Evolutionary conservation across 2,888 invertebrate genomes (phyloP).

Genomic region (Mactromeris polynyma): DNA sequence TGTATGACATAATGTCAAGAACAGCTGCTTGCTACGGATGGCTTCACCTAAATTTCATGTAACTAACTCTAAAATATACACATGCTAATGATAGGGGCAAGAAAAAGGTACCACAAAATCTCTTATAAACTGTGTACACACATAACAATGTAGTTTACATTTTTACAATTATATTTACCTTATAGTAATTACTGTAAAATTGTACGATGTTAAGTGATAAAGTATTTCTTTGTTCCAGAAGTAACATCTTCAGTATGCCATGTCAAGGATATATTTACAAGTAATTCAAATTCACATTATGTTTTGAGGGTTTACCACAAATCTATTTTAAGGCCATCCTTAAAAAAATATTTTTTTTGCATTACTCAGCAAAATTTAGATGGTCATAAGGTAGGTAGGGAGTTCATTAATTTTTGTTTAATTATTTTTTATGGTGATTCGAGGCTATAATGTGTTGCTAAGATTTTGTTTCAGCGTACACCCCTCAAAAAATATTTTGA

Average conservation of each 20-base stretch:
- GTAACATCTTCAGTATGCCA: background rate
- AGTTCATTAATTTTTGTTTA: no score
- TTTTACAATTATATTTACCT: background rate
- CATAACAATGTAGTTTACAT: background rate
- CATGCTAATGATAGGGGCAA: background rate
- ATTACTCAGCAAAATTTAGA: no score
- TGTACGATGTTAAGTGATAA: background rate
- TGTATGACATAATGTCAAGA: conserved; percentile 64
- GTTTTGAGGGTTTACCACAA: no score
- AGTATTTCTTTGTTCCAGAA: background rate
- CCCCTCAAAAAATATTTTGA: no score
- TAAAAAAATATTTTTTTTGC: no score
- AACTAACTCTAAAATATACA: conserved; percentile 7
- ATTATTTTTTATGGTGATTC: no score
- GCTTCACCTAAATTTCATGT: conserved; percentile 6
- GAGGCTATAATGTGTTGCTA: no score
- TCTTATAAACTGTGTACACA: background rate
- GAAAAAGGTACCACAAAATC: background rate
- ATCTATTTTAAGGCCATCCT: no score
- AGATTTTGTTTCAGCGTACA: no score
- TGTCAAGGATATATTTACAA: background rate
- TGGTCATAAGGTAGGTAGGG: no score
- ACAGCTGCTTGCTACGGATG: conserved; percentile 49
- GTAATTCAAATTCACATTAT: background rate
- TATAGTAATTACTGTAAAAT: conserved; percentile 1